phyloP scores from a whole-genome alignment of 2,888 invertebrate species.

The Sinohyriopsis cumingii region DNA sequence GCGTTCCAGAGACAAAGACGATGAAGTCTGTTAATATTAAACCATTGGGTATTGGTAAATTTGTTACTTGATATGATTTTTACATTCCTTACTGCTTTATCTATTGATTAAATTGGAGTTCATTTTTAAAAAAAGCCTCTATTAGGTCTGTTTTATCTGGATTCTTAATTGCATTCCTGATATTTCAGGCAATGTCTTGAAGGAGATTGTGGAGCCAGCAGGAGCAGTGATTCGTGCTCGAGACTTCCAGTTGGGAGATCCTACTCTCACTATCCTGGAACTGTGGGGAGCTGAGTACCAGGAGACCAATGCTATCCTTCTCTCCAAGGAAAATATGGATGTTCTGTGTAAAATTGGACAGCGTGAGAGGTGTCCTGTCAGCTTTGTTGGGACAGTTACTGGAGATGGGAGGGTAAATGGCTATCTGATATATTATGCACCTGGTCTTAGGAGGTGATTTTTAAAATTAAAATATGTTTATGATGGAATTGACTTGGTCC shows the following conservation, averaged over 20 bases:
- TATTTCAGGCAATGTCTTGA: slow-evolving; percentile 88
- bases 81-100: too few relatives aligned
- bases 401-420: slow-evolving; percentile 82
- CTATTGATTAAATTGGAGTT: too few relatives aligned
- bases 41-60: too few relatives aligned
- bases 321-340: slow-evolving; percentile 78
- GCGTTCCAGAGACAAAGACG: too few relatives aligned
- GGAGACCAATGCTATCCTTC: slow-evolving; percentile 92
- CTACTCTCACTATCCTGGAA: slow-evolving; percentile 92
- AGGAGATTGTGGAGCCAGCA: slow-evolving; percentile 94
- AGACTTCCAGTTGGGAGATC: slow-evolving; percentile 88
- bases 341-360: slow-evolving; percentile 82
- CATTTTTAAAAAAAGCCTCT: too few relatives aligned
- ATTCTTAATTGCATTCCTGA: too few relatives aligned
- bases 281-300: slow-evolving; percentile 99
- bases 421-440: too few relatives aligned
- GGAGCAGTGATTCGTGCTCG: slow-evolving; percentile 92
- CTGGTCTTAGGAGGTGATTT: too few relatives aligned
- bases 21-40: too few relatives aligned
- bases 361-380: slow-evolving; percentile 93
- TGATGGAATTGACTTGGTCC: too few relatives aligned
- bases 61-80: too few relatives aligned
- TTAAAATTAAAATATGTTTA: neutral
- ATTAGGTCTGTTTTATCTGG: too few relatives aligned
- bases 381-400: slow-evolving; percentile 93